Evolutionary conservation across 2,888 invertebrate genomes (phyloP), one percentile per base, ranked within the genome.

Genomic region (Limnephilus rhombicus): DNA sequence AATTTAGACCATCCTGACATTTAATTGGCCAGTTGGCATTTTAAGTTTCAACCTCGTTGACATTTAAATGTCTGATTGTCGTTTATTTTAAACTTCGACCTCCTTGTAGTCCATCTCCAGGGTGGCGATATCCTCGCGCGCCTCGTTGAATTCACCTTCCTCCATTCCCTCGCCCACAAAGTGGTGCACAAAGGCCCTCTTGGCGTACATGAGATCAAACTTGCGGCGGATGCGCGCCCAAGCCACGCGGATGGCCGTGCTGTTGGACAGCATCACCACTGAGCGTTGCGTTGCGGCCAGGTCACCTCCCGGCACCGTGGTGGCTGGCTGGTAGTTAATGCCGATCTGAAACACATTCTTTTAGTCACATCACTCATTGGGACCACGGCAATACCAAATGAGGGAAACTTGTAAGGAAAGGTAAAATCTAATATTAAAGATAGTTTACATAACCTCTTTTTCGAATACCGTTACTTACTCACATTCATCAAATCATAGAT

Each of bases 121-220:
- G 13, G 97, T 96, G 93, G 96, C 96, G 89, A 98, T 95, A 94
- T 98, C 97, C 87, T 96, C 96, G 11, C 96, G 95, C 0, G 98
- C 97, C 91, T 97, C 97, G 53, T 94, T 94, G 93, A 98, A 97
- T 94, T 97, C 97, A 3, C 96, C 96, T 95, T 97, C 97, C 95
- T 98, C 98, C 95, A 98, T 95, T 2, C 98, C 98, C 95, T 98
- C 98, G 3, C 97, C 97, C 7, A 97, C 96, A 94, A 97, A 99
- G 96, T 99, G 99, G 95, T 99, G 98, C 24, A 99, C 97, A 95
- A 99, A 99, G 9, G 98, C 98, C 92, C 98, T 96, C 94, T 98
- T 98, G 92, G 97, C 96, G 94, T 97, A 98, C 97, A 99, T 98
- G 90, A 98, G 95, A 93, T 98, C 97, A 95, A 98, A 98, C 95